phyloP scores from a whole-genome alignment of 2,113 vertebrate species.

The Chaetops frenatus region DNA sequence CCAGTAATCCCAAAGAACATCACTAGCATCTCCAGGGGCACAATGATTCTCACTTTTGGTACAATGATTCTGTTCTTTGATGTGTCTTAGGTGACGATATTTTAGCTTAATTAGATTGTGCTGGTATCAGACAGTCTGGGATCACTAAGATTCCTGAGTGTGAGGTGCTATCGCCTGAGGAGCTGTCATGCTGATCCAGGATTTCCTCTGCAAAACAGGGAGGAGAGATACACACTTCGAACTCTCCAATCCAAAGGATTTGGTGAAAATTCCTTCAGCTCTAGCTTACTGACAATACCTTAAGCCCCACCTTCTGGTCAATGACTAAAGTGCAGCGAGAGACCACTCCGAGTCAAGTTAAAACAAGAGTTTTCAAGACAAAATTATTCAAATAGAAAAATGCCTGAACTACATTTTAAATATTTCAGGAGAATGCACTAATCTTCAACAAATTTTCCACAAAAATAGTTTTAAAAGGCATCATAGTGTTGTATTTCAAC shows the following conservation, averaged over 20 bases:
- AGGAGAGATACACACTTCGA: neutral
- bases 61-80: neutral
- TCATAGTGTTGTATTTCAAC: neutral
- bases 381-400: neutral
- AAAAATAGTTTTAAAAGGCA: neutral
- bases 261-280: neutral
- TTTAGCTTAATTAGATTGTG: neutral
- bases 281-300: neutral
- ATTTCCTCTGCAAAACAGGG: neutral
- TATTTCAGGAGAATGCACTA: neutral
- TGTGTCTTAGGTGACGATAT: neutral
- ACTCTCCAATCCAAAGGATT: neutral
- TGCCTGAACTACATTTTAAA: neutral
- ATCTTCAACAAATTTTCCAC: neutral
- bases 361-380: neutral
- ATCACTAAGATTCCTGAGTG: neutral
- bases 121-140: neutral
- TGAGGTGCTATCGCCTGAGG: neutral
- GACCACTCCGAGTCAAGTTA: accelerated
- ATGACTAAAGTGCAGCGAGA: neutral
- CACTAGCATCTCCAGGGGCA: neutral
- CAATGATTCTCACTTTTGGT: neutral
- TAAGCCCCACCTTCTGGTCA: slow-evolving; percentile 40
- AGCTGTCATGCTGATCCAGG: neutral
- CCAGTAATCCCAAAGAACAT: neutral